Conservation (phyloP, 2,797 vertebrate genomes). For the Catamblyrhynchus diadema region DNA sequence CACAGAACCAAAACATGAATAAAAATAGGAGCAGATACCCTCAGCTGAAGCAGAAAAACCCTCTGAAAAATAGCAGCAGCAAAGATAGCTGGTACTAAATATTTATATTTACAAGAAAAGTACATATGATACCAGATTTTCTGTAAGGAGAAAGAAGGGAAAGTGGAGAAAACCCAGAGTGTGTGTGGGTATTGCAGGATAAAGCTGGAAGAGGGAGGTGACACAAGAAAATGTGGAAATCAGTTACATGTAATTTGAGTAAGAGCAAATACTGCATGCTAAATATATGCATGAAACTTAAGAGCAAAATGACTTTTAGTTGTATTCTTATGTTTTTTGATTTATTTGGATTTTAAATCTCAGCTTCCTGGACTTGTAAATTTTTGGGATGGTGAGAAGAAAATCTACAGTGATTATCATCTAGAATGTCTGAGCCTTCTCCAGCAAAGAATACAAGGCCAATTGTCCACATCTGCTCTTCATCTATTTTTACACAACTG, state of each 20-base stretch:
- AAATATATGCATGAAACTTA: not conserved
- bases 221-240: rapidly evolving
- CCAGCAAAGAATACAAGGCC: not conserved
- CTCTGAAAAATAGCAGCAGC: not conserved
- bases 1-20: not conserved
- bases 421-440: not conserved
- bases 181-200: not conserved
- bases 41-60: not conserved
- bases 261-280: not conserved
- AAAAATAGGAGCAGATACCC: not conserved
- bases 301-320: not conserved
- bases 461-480: not conserved
- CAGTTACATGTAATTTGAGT: not conserved
- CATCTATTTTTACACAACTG: not conserved
- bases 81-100: not conserved
- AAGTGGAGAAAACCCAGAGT: not conserved
- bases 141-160: not conserved
- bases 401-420: not conserved
- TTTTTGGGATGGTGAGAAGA: not conserved
- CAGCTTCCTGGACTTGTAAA: not conserved
- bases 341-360: not conserved
- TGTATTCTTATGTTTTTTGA: not conserved
- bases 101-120: not conserved
- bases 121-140: not conserved
- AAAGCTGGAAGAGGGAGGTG: not conserved